phyloP scores from a whole-genome alignment of 2,888 invertebrate species.

The Endomychus coccineus region DNA sequence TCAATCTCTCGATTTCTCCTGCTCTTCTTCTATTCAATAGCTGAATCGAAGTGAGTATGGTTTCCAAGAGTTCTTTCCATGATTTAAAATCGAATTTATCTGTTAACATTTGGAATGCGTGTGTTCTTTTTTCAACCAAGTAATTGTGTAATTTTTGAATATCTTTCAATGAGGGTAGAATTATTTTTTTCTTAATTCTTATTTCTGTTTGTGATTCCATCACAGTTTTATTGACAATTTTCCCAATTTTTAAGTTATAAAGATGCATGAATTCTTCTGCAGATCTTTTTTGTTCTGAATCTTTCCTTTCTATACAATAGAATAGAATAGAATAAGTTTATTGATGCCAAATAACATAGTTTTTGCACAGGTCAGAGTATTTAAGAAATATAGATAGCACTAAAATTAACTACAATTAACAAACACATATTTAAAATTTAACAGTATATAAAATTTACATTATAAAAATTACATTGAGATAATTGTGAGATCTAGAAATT shows the following conservation, averaged over 20 bases:
- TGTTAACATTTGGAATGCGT: slow-evolving; percentile 3
- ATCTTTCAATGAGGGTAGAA: slow-evolving; percentile 10
- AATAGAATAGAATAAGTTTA: no score
- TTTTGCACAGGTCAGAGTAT: no score
- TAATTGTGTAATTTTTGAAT: slow-evolving; percentile 11
- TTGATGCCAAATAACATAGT: no score
- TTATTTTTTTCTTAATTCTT: slow-evolving; percentile 12
- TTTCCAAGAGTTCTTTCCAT: slow-evolving; percentile 9
- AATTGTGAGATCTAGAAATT: no score
- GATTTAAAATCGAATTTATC: slow-evolving; percentile 5
- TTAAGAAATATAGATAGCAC: no score
- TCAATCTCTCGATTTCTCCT: slow-evolving; percentile 12
- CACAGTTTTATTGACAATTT: slow-evolving; percentile 8
- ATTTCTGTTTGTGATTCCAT: slow-evolving; percentile 8
- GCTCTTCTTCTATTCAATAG: slow-evolving; percentile 15
- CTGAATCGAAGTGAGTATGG: slow-evolving; percentile 11
- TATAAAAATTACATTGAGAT: no score
- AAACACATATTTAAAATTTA: no score
- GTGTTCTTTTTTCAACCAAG: slow-evolving; percentile 4
- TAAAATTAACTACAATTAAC: no score
- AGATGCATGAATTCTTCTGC: slow-evolving; percentile 12
- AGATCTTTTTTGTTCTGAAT: slow-evolving; percentile 3
- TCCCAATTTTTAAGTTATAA: slow-evolving; percentile 3
- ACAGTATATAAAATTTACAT: no score
- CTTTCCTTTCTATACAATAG: slow-evolving; percentile 4